Evolutionary conservation across 2,113 vertebrate genomes (phyloP).

Genomic region (Panthera tigris): DNA sequence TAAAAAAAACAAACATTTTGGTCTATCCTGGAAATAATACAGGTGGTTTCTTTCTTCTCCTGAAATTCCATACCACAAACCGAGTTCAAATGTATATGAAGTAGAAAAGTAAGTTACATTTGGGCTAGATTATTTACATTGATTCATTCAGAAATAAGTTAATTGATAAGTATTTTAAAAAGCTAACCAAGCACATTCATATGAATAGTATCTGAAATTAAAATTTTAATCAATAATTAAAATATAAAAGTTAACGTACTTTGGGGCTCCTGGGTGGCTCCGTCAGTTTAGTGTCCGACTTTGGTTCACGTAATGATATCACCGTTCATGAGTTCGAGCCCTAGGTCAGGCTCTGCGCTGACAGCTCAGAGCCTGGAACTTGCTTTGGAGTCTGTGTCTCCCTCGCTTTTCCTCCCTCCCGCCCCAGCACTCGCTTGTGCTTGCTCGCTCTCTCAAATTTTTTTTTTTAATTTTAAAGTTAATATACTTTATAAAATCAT

Average conservation of each 20-base stretch:
- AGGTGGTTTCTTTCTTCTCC: background rate
- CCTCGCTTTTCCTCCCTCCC: too few species aligned
- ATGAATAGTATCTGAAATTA: background rate
- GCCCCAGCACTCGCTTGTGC: too few species aligned
- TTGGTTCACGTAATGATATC: too few species aligned
- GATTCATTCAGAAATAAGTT: background rate
- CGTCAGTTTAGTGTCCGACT: too few species aligned
- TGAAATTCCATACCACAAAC: background rate
- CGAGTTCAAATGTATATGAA: background rate
- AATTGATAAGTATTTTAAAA: background rate
- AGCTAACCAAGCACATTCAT: background rate
- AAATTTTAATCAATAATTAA: background rate
- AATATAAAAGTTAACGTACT: background rate
- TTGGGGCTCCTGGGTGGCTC: background rate
- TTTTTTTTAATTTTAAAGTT: background rate
- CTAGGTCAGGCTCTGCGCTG: too few species aligned
- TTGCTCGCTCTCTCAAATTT: too few species aligned
- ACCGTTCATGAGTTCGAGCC: too few species aligned
- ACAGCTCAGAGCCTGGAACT: too few species aligned
- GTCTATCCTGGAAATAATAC: background rate
- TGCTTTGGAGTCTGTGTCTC: too few species aligned
- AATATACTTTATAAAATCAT: background rate
- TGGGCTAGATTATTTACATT: background rate
- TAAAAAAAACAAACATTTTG: background rate
- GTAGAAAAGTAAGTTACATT: background rate